Base-by-base conservation (phyloP, 2,797 vertebrate genomes). In the Helarctos malayanus region DNA sequence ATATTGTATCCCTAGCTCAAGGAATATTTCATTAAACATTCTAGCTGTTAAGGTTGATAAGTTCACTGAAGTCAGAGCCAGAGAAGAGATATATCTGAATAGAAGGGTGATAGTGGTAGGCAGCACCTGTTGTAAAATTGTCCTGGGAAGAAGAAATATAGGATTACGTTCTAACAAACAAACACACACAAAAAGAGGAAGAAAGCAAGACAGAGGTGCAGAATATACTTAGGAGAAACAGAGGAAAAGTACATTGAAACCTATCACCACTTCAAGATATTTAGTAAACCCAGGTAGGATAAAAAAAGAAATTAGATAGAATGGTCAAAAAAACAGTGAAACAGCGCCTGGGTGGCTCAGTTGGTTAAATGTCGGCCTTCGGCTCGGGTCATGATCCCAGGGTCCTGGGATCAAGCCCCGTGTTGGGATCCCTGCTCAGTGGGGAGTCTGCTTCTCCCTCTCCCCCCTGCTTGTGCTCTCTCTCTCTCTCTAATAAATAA, bases 301-400 rank as follows among this genome's bases (percentile, higher is more conserved):
- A 18, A n/a, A 85, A 89, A 78, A 56, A 57, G 4, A 73, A 79
- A 76, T 93, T 94, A 69, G 63, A 90, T 90, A 92, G 75, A 94
- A 83, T 81, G 23, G 8, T 96, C 52, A 86, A 89, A 63, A 93
- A 94, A 93, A 89, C 25, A 75, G 27, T 82, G 61, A 97, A 63
- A 65, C 15, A 15, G 63, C 3, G 0, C 32, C 63, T 65, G 15
- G 63, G 63, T 65, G 29, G 32, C 32, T n/a, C 32, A 65, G 7
- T n/a, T 3, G 18, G 16, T 65, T 65, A n/a, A 65, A n/a, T 2
- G 1, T n/a, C 15, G n/a, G 63, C 63, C 63, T 65, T 65, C 32
- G 32, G 63, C 32, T 65, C 1, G 0, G 14, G 7, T 65, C 6
- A 7, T n/a, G 61, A n/a, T 65, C 61, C 29, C 29, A n/a, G 61